A percentile compares a stretch with the other conserved stretches of the same genome.
Conservation (phyloP, 92 coral and sea anemone genomes). For the Muricea muricata region DNA sequence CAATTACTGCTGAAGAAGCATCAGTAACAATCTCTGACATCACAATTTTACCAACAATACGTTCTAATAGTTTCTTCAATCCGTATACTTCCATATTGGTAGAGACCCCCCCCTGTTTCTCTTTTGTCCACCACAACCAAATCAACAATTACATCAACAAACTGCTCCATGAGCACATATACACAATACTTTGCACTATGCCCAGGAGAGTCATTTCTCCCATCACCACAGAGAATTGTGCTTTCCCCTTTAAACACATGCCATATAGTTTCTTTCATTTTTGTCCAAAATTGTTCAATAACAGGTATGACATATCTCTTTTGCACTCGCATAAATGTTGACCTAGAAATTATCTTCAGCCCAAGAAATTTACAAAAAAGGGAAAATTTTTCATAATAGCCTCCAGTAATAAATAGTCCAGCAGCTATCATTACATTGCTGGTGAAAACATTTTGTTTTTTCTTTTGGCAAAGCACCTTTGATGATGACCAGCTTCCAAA, state of each 20-base stretch:
- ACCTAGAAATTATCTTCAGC: conserved; percentile 25
- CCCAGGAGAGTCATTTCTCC: no score
- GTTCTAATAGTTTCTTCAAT: no score
- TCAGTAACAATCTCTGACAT: no score
- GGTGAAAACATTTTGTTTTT: conserved; percentile 34
- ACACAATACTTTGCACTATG: no score
- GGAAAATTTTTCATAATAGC: conserved; percentile 47
- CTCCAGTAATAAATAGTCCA: conserved; percentile 48
- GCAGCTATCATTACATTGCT: conserved; percentile 51
- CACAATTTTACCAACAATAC: no score
- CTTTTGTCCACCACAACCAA: no score
- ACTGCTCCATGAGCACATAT: no score
- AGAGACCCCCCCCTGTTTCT: no score
- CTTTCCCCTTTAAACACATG: neutral
- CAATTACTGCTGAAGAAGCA: no score
- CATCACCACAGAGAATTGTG: neutral
- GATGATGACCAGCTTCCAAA: conserved; percentile 50
- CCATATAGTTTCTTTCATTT: neutral
- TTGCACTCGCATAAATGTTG: conserved; percentile 44
- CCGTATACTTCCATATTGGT: no score
- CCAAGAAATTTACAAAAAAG: conserved; percentile 32
- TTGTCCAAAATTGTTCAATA: conserved; percentile 34
- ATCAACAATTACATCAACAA: no score
- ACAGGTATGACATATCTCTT: conserved; percentile 38
- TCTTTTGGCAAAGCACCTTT: conserved; percentile 21